Conservation (phyloP, 2,113 vertebrate genomes). For the Tragelaphus strepsiceros region DNA sequence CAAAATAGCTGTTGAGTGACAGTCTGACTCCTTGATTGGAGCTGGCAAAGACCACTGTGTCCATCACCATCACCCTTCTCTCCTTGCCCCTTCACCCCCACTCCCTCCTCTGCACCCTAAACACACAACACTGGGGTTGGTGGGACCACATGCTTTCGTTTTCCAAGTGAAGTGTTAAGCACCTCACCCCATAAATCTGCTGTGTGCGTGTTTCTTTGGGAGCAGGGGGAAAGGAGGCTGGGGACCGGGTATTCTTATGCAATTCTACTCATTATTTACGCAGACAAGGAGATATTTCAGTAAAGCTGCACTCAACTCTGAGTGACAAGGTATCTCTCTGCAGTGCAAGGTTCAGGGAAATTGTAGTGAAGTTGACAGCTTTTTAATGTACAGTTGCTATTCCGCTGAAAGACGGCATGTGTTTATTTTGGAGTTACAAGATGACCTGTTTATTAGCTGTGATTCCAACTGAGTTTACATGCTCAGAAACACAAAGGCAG, state of each 20-base stretch:
- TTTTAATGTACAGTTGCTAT: constrained; percentile 76
- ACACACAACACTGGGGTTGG: background rate
- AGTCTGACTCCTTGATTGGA: background rate
- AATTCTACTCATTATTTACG: constrained; percentile 80
- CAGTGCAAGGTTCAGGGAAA: constrained; percentile 74
- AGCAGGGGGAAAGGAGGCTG: constrained; percentile 57
- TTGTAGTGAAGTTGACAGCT: constrained; percentile 78
- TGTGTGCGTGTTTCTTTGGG: constrained; percentile 63
- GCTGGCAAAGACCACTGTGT: background rate
- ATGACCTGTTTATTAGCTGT: constrained; percentile 85
- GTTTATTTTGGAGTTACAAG: constrained; percentile 81
- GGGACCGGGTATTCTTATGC: constrained; percentile 71
- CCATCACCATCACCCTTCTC: background rate
- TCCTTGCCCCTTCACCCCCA: background rate
- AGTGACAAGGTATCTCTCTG: constrained; percentile 80
- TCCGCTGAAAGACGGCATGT: constrained; percentile 77
- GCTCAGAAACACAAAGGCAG: constrained; percentile 69
- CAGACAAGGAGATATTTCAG: constrained; percentile 81
- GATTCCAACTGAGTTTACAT: constrained; percentile 81
- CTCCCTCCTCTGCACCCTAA: background rate
- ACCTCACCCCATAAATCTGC: constrained; percentile 60
- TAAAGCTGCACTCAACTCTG: constrained; percentile 69
- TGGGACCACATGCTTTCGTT: constrained; percentile 54
- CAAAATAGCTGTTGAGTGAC: constrained; percentile 1
- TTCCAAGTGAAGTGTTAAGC: constrained; percentile 53